phyloP scores from a whole-genome alignment of 2,797 vertebrate genomes.

The Megaceryle alcyon region DNA sequence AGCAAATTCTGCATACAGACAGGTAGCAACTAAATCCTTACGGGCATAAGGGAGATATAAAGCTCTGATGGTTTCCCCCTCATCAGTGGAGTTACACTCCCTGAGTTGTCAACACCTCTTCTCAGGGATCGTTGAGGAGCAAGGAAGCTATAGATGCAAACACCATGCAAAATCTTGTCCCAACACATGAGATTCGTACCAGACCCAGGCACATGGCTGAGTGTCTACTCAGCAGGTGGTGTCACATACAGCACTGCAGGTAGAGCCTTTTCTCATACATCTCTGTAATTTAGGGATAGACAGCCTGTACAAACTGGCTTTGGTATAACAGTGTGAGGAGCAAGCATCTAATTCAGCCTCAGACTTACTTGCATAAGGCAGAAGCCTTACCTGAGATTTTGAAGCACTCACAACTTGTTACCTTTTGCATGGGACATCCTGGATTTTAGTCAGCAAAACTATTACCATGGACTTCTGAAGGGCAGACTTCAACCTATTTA shows the following conservation, averaged over 20 bases:
- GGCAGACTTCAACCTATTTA: no score
- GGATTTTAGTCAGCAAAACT: not conserved
- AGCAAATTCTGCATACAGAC: not conserved
- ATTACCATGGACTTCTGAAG: no score
- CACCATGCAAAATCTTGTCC: not conserved
- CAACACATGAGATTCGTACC: accelerated
- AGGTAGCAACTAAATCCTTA: not conserved
- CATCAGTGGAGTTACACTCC: not conserved
- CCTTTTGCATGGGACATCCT: not conserved
- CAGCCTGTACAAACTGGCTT: not conserved
- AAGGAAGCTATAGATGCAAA: not conserved
- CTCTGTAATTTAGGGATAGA: not conserved
- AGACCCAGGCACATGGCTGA: not conserved
- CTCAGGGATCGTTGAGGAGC: not conserved
- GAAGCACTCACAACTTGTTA: not conserved
- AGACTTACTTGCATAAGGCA: not conserved
- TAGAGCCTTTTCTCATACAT: not conserved
- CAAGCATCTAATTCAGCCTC: not conserved
- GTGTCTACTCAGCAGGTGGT: not conserved
- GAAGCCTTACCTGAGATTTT: not conserved
- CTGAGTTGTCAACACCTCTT: not conserved
- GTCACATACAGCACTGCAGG: not conserved
- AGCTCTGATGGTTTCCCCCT: not conserved
- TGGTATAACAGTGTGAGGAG: not conserved
- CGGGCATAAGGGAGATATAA: not conserved